These are phyloP conservation scores for Cryptoblepharus egeriae DNA, from an alignment of 2,797 vertebrate genomes.

Conservation along the genomic window DNA sequence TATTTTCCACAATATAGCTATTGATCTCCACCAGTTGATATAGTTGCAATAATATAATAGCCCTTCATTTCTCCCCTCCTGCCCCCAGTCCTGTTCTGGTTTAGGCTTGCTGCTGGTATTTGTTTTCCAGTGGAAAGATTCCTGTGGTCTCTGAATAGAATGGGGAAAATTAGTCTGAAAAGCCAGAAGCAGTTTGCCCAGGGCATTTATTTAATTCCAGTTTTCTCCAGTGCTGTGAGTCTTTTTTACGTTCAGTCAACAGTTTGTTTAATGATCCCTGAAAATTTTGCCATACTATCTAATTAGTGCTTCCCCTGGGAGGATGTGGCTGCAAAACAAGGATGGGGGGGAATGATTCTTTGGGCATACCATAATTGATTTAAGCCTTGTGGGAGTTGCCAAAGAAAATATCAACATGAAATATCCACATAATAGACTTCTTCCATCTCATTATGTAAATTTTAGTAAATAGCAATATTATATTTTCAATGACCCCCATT, in stretches of 20 bases:
- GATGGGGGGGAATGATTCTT: slow-evolving; percentile 14
- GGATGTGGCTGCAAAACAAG: background rate
- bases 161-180: slow-evolving; percentile 38
- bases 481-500: background rate
- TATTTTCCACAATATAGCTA: background rate
- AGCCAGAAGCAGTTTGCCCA: background rate
- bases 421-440: background rate
- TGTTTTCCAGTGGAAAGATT: slow-evolving; percentile 34
- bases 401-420: background rate
- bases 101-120: slow-evolving; percentile 15
- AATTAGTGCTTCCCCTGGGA: slow-evolving; percentile 50
- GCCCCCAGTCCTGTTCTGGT: background rate
- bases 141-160: background rate
- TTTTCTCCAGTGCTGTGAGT: slow-evolving; percentile 40
- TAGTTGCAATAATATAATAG: background rate
- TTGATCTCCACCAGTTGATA: background rate
- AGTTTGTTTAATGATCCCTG: slow-evolving; percentile 51
- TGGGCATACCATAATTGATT: slow-evolving; percentile 36
- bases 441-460: background rate
- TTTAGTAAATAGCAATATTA: slow-evolving; percentile 7
- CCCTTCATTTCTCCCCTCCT: background rate
- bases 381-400: slow-evolving; percentile 30
- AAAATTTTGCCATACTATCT: slow-evolving; percentile 53
- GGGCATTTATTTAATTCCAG: slow-evolving; percentile 32
- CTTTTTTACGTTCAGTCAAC: slow-evolving; percentile 47